These are phyloP conservation scores for Schlechtendalia chinensis DNA, from an alignment of 1,140 invertebrate genomes.

Conservation along the genomic window DNA sequence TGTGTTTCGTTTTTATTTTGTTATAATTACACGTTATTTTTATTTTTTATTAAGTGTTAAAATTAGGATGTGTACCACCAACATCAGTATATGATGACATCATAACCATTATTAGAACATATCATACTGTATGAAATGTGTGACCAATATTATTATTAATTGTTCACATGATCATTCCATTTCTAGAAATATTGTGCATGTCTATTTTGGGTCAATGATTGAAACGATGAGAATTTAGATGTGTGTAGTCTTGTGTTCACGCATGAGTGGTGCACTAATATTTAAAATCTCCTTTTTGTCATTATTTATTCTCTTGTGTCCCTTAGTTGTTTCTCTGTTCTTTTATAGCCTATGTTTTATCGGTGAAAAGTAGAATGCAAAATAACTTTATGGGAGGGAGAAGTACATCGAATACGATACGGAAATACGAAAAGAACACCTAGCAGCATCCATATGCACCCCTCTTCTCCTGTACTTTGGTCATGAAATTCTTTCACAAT, in stretches of 20 bases:
- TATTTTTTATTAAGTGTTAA: neutral
- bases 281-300: neutral
- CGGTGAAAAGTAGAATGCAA: slow-evolving; percentile 6
- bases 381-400: neutral
- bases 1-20: slow-evolving; percentile 28
- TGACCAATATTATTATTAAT: neutral
- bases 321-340: slow-evolving; percentile 25
- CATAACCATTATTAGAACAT: neutral
- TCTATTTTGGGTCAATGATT: neutral
- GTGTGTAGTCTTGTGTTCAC: slow-evolving; percentile 24
- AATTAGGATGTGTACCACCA: neutral
- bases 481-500: neutral
- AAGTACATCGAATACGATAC: neutral
- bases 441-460: neutral
- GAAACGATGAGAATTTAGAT: slow-evolving; percentile 21
- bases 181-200: slow-evolving; percentile 23
- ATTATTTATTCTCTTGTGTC: neutral
- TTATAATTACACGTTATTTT: slow-evolving; percentile 2
- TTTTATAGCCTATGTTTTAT: slow-evolving; percentile 28
- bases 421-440: slow-evolving; percentile 3
- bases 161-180: neutral
- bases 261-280: slow-evolving; percentile 12
- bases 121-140: neutral
- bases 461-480: slow-evolving; percentile 1
- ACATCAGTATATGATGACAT: neutral